Conservation (phyloP, 2,797 vertebrate genomes). For the Chlorospingus semifuscus region DNA sequence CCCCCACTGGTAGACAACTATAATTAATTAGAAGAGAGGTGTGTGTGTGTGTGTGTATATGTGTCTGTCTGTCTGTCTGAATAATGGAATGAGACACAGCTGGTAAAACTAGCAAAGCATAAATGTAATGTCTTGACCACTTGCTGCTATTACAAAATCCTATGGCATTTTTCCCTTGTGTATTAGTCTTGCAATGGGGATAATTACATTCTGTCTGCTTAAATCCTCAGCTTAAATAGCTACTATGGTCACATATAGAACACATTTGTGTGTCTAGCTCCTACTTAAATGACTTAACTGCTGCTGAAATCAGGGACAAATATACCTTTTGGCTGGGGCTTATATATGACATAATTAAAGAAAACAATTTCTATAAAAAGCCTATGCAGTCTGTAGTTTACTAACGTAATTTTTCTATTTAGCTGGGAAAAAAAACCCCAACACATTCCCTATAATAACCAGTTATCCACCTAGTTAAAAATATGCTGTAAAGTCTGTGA, state of each 20-base stretch:
- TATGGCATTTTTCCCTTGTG: slow-evolving; percentile 17
- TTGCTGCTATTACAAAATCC: slow-evolving; percentile 54
- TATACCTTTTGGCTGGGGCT: not conserved
- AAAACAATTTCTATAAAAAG: not conserved
- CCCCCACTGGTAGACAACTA: not conserved
- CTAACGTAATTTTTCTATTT: not conserved
- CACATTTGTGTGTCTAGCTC: slow-evolving; percentile 15
- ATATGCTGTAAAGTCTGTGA: not conserved
- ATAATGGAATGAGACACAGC: slow-evolving; percentile 57
- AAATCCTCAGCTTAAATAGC: slow-evolving; percentile 40
- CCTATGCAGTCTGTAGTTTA: not conserved
- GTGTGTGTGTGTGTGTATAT: not conserved
- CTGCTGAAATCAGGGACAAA: not conserved
- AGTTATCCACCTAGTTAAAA: not conserved
- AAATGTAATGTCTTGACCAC: slow-evolving; percentile 55
- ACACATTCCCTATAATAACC: not conserved
- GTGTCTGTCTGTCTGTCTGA: not conserved
- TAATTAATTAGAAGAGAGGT: slow-evolving; percentile 38
- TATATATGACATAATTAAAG: not conserved
- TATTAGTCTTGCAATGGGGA: slow-evolving; percentile 32
- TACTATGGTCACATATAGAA: slow-evolving; percentile 29
- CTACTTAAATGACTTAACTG: not conserved
- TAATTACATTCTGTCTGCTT: slow-evolving; percentile 47
- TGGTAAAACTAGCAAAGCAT: slow-evolving; percentile 52
- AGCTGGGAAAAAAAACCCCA: not conserved